Evolutionary conservation across 2,113 vertebrate species (phyloP), one percentile per base, ranked within the genome.

Genomic region (Paratilapia polleni): DNA sequence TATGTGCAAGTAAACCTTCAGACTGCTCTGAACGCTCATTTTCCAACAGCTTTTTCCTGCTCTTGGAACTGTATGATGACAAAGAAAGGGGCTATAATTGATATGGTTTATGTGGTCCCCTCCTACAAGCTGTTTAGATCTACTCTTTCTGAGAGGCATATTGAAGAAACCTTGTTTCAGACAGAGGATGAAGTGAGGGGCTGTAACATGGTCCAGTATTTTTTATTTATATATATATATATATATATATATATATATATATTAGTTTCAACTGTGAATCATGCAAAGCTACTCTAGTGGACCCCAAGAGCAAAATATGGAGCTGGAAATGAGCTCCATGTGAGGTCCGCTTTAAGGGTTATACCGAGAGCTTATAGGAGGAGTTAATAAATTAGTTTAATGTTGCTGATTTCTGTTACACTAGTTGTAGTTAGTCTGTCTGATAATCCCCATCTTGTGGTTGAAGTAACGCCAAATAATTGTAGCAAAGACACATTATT

Each of bases 391-490:
- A 75, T 64, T 26, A 47, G 8, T 26, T 41, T 28, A 49, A 9
- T 73, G 63, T 80, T 6, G 5, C 2, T 38, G 11, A 80, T 62
- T 80, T 63, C 6, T 76, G 47, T 81, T 68, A 38, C 60, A 58
- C 41, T 68, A 75, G 43, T 68, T 56, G 13, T 2, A 24, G 83
- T 82, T 80, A 52, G 49, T 70, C 43, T 81, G 26, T 64, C 54
- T 78, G 52, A 60, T 89, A 77, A 84, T 90, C 66, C 68, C 3
- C 64, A 82, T 47, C 54, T 79, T 43, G n/a, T 28, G 70, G 43
- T 61, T 79, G 52, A 84, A 80, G 61, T 80, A 80, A 47, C 81
- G 74, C 63, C 47, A 62, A 80, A 84, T 78, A 81, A 88, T 54
- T 61, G 68, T 8, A 26, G 28, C 56, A 63, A 82, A 62, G 22